These are phyloP conservation scores for Brachymystax lenok DNA, from an alignment of 2,797 vertebrate genomes.

Conservation along the genomic window DNA sequence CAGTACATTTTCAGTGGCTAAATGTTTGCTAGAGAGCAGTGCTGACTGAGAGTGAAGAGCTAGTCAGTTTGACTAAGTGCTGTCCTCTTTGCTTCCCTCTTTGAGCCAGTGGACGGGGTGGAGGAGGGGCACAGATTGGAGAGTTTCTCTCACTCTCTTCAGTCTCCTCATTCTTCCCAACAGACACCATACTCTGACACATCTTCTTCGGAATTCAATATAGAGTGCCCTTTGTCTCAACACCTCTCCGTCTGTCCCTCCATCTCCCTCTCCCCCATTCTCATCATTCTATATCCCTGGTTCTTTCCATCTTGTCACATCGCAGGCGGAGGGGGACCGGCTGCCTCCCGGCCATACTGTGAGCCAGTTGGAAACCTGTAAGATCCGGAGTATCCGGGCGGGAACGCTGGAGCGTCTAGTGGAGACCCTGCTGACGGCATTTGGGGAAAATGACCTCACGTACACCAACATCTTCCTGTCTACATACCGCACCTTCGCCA, in stretches of 20 bases:
- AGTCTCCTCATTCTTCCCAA: conserved; percentile 33
- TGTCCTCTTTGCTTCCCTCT: conserved; percentile 52
- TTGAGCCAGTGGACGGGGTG: conserved; percentile 33
- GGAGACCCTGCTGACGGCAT: conserved; percentile 91
- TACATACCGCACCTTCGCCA: conserved; percentile 89
- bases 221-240: conserved; percentile 37
- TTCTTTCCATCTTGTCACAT: conserved; percentile 9
- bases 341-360: conserved; percentile 90
- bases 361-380: conserved; percentile 92
- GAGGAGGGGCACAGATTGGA: conserved; percentile 78
- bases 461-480: conserved; percentile 96
- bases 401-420: conserved; percentile 94
- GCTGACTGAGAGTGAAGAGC: conserved; percentile 22
- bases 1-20: conserved; percentile 12
- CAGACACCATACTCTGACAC: conserved; percentile 64
- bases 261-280: conserved; percentile 24
- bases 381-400: conserved; percentile 92
- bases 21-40: conserved; percentile 45
- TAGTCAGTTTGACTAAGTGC: not conserved
- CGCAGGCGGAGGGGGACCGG: conserved; percentile 88
- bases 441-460: conserved; percentile 94
- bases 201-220: conserved; percentile 53
- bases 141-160: conserved; percentile 65
- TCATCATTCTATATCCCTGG: not conserved
- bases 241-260: conserved; percentile 44